Base-by-base conservation (phyloP, 2,797 vertebrate species). In the Acrossocheilus wenchowensis region DNA sequence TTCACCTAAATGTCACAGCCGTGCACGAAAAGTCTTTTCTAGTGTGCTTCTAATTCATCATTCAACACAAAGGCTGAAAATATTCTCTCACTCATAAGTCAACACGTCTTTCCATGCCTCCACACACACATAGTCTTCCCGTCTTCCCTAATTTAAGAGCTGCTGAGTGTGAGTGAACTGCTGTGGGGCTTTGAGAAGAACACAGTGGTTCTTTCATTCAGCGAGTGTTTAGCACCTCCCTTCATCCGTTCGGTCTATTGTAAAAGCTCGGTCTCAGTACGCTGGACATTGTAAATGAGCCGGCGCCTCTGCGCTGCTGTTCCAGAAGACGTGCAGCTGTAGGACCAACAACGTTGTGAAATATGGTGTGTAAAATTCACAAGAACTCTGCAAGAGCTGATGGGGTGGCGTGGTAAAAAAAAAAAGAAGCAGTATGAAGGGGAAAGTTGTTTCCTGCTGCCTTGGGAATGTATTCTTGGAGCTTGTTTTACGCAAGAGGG, bases 361-460 rank as follows among this genome's bases (percentile, higher is more conserved):
- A 94, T 93, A 89, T 92, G 89, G 89, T 91, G 90, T 93, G 91
- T 94, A 90, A 74, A 91, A 90, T 92, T 92, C 90, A 88, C 30
- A 5, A 78, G 87, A 78, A 30, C 87, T 85, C 90, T 91, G 90
- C 91, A 92, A 88, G 88, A 88, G 86, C 71, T 36, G 57, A 57
- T 80, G 23, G 50, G 64, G 41, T 39, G 50, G 48, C 15, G 48
- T 21, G 57, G 50, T 82, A 64, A 66, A 68, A 80, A 72, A 88
- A 69, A 41, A 36, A 36, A 39, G 5, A 39, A n/a, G 52, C 34
- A 52, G 54, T 82, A 87, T 89, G 74, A 87, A 82, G 71, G 48
- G 54, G 85, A 88, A 89, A 86, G 80, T 48, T 81, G 86, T 79
- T 83, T 72, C 77, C 57, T 60, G 41, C 39, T 6, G 75, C 39